These are phyloP conservation scores for Oophaga sylvatica DNA, from an alignment of 2,797 vertebrate genomes.

Conservation along the genomic window DNA sequence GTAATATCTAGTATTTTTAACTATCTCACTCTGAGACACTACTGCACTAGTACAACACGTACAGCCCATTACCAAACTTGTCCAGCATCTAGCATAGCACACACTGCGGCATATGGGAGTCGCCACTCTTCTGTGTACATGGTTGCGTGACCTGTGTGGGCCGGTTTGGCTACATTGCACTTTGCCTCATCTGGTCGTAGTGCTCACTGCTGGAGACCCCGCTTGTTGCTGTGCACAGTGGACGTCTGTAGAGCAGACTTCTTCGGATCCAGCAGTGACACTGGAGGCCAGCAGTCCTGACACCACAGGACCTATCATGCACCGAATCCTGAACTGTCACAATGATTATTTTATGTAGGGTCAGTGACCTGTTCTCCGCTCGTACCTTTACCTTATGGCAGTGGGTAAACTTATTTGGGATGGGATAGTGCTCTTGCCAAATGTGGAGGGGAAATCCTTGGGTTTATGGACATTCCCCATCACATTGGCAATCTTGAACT, in stretches of 20 bases:
- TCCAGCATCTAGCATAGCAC: background rate
- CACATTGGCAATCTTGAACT: no score
- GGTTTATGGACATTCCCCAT: no score
- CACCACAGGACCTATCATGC: background rate
- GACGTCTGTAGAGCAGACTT: conserved; percentile 11
- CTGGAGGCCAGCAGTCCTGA: no score
- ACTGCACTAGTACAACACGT: conserved; percentile 47
- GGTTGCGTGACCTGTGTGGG: background rate
- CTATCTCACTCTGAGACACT: conserved; percentile 37
- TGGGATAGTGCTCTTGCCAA: background rate
- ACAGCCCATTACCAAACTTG: conserved; percentile 1
- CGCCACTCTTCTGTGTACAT: no score
- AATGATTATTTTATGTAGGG: background rate
- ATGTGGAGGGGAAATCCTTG: background rate
- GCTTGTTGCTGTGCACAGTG: background rate
- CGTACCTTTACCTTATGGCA: background rate
- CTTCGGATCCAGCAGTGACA: background rate
- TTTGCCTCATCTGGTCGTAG: background rate
- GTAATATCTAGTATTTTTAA: conserved; percentile 23
- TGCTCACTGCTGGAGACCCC: background rate
- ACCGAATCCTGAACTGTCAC: background rate
- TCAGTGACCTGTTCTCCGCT: background rate
- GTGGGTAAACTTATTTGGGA: background rate
- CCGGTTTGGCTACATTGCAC: conserved; percentile 36
- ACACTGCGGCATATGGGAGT: background rate